Percentiles rank a stretch among this genome's conserved stretches.
Conservation (phyloP, 1,140 invertebrate species). For the Pogonognathellus flavescens region DNA sequence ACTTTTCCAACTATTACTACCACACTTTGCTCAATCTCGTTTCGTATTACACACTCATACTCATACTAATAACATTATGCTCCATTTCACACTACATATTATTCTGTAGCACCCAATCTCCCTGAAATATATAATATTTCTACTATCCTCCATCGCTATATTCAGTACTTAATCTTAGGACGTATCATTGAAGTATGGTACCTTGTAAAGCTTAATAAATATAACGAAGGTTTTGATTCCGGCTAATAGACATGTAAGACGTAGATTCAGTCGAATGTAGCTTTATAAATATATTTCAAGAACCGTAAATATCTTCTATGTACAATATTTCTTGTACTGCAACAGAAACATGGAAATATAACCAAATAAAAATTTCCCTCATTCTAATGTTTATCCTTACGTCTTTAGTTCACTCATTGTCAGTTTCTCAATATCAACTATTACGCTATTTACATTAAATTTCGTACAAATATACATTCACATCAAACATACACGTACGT, state of each 20-base stretch:
- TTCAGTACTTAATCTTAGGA: too few relatives aligned
- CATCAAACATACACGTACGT: conserved; percentile 36
- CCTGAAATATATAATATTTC: too few relatives aligned
- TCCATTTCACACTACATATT: background rate
- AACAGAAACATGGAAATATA: background rate
- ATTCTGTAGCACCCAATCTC: too few relatives aligned
- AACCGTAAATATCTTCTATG: too few relatives aligned
- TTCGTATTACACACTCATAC: background rate
- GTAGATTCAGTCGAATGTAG: too few relatives aligned
- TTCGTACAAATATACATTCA: conserved; percentile 48
- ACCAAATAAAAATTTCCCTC: background rate
- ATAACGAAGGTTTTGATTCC: too few relatives aligned
- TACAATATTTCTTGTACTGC: background rate
- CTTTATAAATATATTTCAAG: too few relatives aligned
- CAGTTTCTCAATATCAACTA: conserved; percentile 44
- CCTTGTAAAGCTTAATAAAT: too few relatives aligned
- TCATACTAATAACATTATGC: background rate
- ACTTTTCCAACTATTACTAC: conserved; percentile 9
- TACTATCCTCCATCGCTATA: too few relatives aligned
- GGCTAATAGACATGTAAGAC: too few relatives aligned
- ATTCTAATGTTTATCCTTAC: background rate
- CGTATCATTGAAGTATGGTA: too few relatives aligned
- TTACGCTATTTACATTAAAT: conserved; percentile 42
- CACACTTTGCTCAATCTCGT: background rate
- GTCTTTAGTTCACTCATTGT: conserved; percentile 37